These are phyloP conservation scores for Cheilosia soror DNA, from an alignment of 2,888 invertebrate genomes.

Conservation along the genomic window DNA sequence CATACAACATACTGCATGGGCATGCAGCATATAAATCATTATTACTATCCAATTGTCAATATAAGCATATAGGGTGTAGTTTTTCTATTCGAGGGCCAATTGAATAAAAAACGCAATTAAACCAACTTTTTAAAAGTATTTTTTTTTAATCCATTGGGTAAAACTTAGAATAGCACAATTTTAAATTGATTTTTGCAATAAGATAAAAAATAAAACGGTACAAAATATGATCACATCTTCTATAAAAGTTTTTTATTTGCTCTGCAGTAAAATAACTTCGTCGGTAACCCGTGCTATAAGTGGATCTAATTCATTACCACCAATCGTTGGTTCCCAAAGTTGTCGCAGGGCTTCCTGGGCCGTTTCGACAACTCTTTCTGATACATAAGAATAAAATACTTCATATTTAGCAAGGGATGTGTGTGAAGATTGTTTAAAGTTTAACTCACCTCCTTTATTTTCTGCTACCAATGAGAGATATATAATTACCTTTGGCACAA, in stretches of 20 bases:
- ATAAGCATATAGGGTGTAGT: too few relatives aligned
- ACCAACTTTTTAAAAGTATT: background rate
- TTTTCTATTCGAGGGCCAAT: too few relatives aligned
- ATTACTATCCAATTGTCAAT: too few relatives aligned
- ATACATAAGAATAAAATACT: slow-evolving; percentile 11
- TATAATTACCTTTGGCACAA: slow-evolving; percentile 83
- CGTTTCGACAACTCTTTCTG: slow-evolving; percentile 55
- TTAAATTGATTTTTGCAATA: slow-evolving; percentile 8
- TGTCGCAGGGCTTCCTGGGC: slow-evolving; percentile 78
- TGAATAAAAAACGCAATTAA: too few relatives aligned
- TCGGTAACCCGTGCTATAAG: slow-evolving; percentile 82
- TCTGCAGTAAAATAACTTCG: slow-evolving; percentile 79
- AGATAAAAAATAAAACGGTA: background rate
- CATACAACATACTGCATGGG: too few relatives aligned
- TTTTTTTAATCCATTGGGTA: background rate
- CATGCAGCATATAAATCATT: too few relatives aligned
- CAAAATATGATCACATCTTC: background rate
- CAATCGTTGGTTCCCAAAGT: slow-evolving; percentile 79
- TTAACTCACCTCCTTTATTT: slow-evolving; percentile 30
- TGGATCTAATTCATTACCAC: slow-evolving; percentile 78
- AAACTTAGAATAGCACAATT: background rate
- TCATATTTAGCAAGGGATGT: too few relatives aligned
- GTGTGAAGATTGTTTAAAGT: background rate
- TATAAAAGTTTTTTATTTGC: slow-evolving; percentile 1
- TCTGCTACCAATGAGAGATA: slow-evolving; percentile 82